These are phyloP conservation scores for Cancer borealis DNA, from an alignment of 2,888 invertebrate species.

Conservation along the genomic window DNA sequence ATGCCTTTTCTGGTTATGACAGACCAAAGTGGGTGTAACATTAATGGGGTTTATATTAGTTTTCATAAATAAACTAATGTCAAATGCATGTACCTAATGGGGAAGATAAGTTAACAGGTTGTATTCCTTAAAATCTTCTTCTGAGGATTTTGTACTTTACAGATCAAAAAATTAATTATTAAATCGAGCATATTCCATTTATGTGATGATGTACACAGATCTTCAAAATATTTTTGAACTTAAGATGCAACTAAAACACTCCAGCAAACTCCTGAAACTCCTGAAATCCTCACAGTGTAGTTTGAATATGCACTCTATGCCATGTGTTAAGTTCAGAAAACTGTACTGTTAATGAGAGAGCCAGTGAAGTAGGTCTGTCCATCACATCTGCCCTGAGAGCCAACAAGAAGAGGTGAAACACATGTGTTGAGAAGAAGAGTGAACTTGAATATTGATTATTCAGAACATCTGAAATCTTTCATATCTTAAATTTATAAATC, in stretches of 20 bases:
- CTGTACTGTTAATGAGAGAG: not conserved
- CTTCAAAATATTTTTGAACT: slow-evolving; percentile 61
- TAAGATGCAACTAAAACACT: slow-evolving; percentile 46
- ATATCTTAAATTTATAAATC: slow-evolving; percentile 26
- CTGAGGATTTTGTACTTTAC: slow-evolving; percentile 58
- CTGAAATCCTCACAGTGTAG: slow-evolving; percentile 54
- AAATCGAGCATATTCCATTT: slow-evolving; percentile 59
- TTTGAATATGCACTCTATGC: slow-evolving; percentile 63
- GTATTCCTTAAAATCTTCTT: slow-evolving; percentile 55
- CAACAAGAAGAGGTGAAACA: slow-evolving; percentile 39
- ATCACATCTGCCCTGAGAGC: slow-evolving; percentile 18
- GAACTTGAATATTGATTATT: slow-evolving; percentile 37
- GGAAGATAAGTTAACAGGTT: slow-evolving; percentile 56
- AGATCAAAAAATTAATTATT: slow-evolving; percentile 56
- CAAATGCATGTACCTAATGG: slow-evolving; percentile 64
- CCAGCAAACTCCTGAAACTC: slow-evolving; percentile 30
- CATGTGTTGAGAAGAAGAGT: not conserved
- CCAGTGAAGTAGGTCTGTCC: not conserved
- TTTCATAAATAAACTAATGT: slow-evolving; percentile 61
- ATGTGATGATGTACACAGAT: slow-evolving; percentile 70
- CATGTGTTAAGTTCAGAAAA: slow-evolving; percentile 37
- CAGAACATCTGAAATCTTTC: not conserved
- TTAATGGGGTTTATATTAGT: slow-evolving; percentile 57
- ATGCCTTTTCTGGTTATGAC: slow-evolving; percentile 47
- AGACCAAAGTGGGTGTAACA: slow-evolving; percentile 52